phyloP scores from a whole-genome alignment of 2,113 vertebrate genomes.

The Acanthisitta chloris region DNA sequence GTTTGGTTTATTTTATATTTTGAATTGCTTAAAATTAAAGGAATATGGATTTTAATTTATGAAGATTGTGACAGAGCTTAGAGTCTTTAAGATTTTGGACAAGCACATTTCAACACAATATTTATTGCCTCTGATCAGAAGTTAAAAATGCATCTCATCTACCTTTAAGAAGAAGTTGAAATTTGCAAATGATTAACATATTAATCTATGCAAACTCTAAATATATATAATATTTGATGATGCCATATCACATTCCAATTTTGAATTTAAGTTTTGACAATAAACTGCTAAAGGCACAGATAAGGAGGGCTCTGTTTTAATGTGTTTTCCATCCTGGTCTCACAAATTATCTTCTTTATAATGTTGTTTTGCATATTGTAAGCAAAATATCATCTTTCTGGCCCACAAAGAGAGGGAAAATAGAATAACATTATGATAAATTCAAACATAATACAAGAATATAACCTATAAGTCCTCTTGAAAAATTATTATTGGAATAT shows the following conservation, averaged over 20 bases:
- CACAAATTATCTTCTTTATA: neutral
- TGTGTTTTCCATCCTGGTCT: neutral
- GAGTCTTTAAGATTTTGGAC: neutral
- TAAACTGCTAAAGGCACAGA: neutral
- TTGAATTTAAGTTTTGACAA: neutral
- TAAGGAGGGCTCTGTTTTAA: neutral
- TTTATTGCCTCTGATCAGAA: neutral
- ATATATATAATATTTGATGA: neutral
- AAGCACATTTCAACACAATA: neutral
- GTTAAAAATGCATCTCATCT: neutral
- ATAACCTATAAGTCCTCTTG: neutral
- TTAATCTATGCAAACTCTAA: neutral
- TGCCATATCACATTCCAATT: neutral
- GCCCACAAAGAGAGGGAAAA: neutral
- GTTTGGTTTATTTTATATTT: neutral
- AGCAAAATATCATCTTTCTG: neutral
- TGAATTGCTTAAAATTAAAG: neutral
- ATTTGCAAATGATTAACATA: neutral
- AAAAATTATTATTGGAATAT: neutral
- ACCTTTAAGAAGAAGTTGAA: neutral
- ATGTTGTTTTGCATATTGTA: neutral
- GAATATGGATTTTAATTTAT: neutral
- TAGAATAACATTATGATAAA: neutral
- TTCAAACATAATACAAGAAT: neutral
- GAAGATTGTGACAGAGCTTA: neutral